Conservation (phyloP, 2,888 invertebrate genomes). For the Drosophila merina region DNA sequence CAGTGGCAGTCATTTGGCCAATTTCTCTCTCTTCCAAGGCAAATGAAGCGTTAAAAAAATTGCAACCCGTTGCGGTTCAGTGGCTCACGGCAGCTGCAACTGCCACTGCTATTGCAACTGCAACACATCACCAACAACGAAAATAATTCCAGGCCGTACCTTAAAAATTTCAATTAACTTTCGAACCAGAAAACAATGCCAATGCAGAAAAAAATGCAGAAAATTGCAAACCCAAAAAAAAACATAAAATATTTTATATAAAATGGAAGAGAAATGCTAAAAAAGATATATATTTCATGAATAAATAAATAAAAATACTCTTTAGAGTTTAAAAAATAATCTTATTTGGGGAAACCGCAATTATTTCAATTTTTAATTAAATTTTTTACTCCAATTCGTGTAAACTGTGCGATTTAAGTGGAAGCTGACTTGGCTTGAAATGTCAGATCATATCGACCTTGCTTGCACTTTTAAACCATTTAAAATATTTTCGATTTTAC, state of each 20-base stretch:
- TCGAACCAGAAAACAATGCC: constrained; percentile 38
- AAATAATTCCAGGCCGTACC: constrained; percentile 53
- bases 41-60: constrained; percentile 74
- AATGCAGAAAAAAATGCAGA: constrained; percentile 19
- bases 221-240: constrained; percentile 26
- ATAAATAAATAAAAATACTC: no score
- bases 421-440: constrained; percentile 16
- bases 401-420: neutral
- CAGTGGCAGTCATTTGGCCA: constrained; percentile 47
- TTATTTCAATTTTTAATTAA: neutral
- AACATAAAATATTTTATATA: constrained; percentile 14
- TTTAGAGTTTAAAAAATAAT: no score
- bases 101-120: constrained; percentile 36
- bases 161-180: constrained; percentile 75
- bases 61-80: constrained; percentile 75
- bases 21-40: constrained; percentile 66
- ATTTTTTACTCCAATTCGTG: neutral
- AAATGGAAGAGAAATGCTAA: neutral
- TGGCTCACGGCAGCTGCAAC: constrained; percentile 52
- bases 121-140: constrained; percentile 18
- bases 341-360: neutral
- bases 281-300: no score
- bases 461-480: constrained; percentile 42
- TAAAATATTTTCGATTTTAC: constrained; percentile 28
- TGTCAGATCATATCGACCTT: constrained; percentile 37